phyloP scores from a whole-genome alignment of 2,113 vertebrate genomes.

The Puma concolor region DNA sequence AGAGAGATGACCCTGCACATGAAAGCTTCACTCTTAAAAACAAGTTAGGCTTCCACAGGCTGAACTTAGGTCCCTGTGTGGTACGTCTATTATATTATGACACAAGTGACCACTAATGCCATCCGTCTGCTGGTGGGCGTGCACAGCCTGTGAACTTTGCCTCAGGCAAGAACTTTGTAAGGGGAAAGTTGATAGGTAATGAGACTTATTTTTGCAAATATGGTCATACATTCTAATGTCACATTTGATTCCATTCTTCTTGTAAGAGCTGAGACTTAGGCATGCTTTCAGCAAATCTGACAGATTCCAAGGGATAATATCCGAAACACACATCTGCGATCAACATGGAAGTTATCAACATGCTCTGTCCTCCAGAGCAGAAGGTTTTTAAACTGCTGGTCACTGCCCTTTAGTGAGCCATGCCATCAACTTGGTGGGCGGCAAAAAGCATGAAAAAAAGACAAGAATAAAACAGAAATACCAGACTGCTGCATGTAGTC shows the following conservation, averaged over 20 bases:
- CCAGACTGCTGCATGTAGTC: background rate
- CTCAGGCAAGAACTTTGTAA: background rate
- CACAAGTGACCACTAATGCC: background rate
- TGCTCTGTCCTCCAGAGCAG: background rate
- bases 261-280: background rate
- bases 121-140: background rate
- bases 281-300: background rate
- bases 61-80: background rate
- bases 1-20: background rate
- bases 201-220: constrained; percentile 3
- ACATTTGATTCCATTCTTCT: background rate
- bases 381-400: background rate
- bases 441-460: background rate
- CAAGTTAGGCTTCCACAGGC: background rate
- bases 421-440: background rate
- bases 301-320: background rate
- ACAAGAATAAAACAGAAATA: background rate
- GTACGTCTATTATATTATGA: background rate
- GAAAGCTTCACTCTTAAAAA: background rate
- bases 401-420: background rate
- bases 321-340: background rate
- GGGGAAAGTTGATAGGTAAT: background rate
- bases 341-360: background rate
- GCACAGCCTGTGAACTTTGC: background rate
- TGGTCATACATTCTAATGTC: background rate